These are phyloP conservation scores for Lutraria lutraria DNA, from an alignment of 2,888 invertebrate species.

Conservation along the genomic window DNA sequence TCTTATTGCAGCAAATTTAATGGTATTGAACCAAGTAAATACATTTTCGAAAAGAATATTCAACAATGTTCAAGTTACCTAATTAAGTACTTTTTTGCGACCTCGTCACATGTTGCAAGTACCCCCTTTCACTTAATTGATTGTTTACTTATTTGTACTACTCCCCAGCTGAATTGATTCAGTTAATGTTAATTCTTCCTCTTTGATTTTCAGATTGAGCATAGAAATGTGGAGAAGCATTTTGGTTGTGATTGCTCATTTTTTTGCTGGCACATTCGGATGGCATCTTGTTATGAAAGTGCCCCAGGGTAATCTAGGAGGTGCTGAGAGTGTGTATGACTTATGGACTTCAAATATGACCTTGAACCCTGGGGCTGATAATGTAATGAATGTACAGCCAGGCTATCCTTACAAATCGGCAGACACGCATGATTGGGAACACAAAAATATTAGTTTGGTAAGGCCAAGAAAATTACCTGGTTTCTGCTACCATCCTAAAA, in stretches of 20 bases:
- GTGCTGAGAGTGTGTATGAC: constrained; percentile 54
- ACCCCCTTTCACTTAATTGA: too few species aligned
- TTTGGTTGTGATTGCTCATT: neutral
- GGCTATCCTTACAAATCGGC: constrained; percentile 62
- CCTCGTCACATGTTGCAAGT: too few species aligned
- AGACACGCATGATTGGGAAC: constrained; percentile 59
- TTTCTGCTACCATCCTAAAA: too few species aligned
- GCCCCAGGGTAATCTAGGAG: constrained; percentile 54
- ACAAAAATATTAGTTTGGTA: constrained; percentile 63
- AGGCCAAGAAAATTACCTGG: neutral
- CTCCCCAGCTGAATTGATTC: too few species aligned
- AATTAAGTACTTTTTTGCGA: too few species aligned
- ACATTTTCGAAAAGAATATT: too few species aligned
- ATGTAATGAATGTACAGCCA: constrained; percentile 57
- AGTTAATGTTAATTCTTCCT: neutral
- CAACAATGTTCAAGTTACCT: too few species aligned
- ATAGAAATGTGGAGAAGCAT: constrained; percentile 14
- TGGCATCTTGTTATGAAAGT: constrained; percentile 71
- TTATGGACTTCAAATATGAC: constrained; percentile 67
- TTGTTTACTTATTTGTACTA: too few species aligned
- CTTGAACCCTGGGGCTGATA: constrained; percentile 56
- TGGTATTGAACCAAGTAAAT: too few species aligned
- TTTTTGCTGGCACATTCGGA: constrained; percentile 16
- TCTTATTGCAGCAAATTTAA: too few species aligned
- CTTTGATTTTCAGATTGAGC: neutral